Percentiles rank a stretch among this genome's conserved stretches.
These are phyloP conservation scores for Megaceryle alcyon DNA, from an alignment of 2,797 vertebrate genomes.

Conservation along the genomic window DNA sequence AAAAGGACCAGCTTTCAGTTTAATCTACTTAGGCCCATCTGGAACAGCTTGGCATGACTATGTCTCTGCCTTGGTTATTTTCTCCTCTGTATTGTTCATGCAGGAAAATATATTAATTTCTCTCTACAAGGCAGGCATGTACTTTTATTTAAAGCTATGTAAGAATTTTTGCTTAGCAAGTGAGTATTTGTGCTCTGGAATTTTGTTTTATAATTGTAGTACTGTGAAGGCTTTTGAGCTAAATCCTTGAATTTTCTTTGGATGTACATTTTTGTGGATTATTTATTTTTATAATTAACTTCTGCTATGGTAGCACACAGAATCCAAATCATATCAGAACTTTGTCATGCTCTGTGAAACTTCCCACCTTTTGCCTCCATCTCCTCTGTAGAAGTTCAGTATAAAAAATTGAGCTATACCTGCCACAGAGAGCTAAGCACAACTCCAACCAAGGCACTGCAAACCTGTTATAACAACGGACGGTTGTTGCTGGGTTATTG, in stretches of 20 bases:
- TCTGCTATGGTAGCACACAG: not conserved
- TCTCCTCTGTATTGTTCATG: not conserved
- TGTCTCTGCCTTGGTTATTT: constrained; percentile 14
- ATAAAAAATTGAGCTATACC: not conserved
- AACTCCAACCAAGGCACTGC: not conserved
- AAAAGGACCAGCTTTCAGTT: not conserved
- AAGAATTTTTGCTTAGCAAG: not conserved
- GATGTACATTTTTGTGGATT: not conserved
- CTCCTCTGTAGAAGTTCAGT: not conserved
- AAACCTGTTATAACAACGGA: constrained; percentile 11
- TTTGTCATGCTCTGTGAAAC: not conserved
- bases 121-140: not conserved
- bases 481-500: not conserved
- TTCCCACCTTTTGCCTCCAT: not conserved
- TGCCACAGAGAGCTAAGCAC: constrained; percentile 1
- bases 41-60: not conserved
- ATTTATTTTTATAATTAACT: not conserved
- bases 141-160: not conserved
- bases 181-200: not conserved
- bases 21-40: not conserved
- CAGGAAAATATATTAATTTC: constrained; percentile 12
- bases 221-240: not conserved
- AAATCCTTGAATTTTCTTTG: not conserved
- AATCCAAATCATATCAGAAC: not conserved
- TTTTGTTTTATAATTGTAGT: not conserved